A percentile compares a stretch with the other conserved stretches of the same genome.
phyloP scores from a whole-genome alignment of 2,797 vertebrate genomes.

The Myripristis murdjan region DNA sequence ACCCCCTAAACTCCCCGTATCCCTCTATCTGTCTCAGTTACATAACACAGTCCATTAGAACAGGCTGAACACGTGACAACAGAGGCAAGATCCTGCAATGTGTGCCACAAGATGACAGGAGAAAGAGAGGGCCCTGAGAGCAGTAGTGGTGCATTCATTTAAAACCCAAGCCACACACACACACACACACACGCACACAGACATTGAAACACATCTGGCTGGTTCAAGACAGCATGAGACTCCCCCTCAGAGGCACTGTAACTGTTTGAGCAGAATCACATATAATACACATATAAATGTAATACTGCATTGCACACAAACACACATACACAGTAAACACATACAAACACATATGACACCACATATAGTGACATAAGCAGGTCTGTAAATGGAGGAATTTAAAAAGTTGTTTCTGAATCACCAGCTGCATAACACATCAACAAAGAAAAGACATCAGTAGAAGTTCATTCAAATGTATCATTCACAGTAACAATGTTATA shows the following conservation, averaged over 20 bases:
- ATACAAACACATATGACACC: background rate
- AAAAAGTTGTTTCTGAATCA: conserved; percentile 52
- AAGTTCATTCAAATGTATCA: conserved; percentile 7
- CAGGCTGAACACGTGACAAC: conserved; percentile 30
- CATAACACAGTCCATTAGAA: conserved; percentile 30
- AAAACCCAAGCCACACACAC: conserved; percentile 11
- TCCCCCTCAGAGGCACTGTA: conserved; percentile 48
- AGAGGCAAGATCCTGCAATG: conserved; percentile 22
- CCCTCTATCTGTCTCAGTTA: conserved; percentile 26
- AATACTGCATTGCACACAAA: conserved; percentile 15
- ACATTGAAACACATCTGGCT: conserved; percentile 49
- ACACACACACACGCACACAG: conserved; percentile 37
- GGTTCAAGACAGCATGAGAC: conserved; percentile 27
- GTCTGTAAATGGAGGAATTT: conserved; percentile 58
- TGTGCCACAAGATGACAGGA: conserved; percentile 11
- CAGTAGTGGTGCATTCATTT: conserved; percentile 24
- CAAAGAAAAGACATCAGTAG: conserved; percentile 49
- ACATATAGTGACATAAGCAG: conserved; percentile 27
- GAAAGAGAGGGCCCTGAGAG: conserved; percentile 24
- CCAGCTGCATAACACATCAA: conserved; percentile 50
- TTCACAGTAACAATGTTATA: conserved; percentile 21
- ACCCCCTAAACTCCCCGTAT: conserved; percentile 12
- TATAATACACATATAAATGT: conserved; percentile 39
- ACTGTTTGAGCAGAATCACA: conserved; percentile 52
- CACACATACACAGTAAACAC: conserved; percentile 44